phyloP scores from a whole-genome alignment of 2,888 invertebrate species.

The Ceratothoa steindachneri region DNA sequence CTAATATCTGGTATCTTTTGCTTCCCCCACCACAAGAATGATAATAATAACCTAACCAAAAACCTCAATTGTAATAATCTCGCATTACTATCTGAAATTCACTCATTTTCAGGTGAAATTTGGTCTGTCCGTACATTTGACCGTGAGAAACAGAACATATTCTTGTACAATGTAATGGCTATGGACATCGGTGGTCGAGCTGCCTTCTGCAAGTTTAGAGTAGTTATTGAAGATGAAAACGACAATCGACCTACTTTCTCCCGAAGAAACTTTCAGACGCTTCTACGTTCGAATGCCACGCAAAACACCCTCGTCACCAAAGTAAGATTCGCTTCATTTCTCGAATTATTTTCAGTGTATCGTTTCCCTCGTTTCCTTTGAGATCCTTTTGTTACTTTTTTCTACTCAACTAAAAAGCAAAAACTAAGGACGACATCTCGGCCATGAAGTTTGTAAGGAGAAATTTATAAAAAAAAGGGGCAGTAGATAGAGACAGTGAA shows the following conservation, averaged over 20 bases:
- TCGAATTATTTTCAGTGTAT: not conserved
- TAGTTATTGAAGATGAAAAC: slow-evolving; percentile 76
- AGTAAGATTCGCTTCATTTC: slow-evolving; percentile 15
- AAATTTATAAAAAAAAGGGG: too few species aligned
- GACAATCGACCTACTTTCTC: slow-evolving; percentile 58
- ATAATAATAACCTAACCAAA: too few species aligned
- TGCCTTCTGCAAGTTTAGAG: slow-evolving; percentile 64
- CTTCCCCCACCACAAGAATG: too few species aligned
- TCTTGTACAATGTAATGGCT: slow-evolving; percentile 84
- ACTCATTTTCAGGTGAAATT: slow-evolving; percentile 52
- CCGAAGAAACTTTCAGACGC: slow-evolving; percentile 57
- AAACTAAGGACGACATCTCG: too few species aligned
- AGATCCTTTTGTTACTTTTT: too few species aligned
- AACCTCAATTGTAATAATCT: too few species aligned
- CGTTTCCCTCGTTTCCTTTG: not conserved
- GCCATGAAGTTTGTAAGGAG: too few species aligned
- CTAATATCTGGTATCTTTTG: too few species aligned
- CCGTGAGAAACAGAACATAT: slow-evolving; percentile 76
- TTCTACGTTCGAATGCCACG: slow-evolving; percentile 79
- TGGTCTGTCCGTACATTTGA: slow-evolving; percentile 78
- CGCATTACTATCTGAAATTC: too few species aligned
- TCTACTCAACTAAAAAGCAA: too few species aligned
- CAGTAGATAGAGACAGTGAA: slow-evolving; percentile 78
- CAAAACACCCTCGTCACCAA: slow-evolving; percentile 72
- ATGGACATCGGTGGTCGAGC: slow-evolving; percentile 75